Evolutionary conservation across 2,113 vertebrate genomes (phyloP).

Genomic region (Phylloscopus whistleri): DNA sequence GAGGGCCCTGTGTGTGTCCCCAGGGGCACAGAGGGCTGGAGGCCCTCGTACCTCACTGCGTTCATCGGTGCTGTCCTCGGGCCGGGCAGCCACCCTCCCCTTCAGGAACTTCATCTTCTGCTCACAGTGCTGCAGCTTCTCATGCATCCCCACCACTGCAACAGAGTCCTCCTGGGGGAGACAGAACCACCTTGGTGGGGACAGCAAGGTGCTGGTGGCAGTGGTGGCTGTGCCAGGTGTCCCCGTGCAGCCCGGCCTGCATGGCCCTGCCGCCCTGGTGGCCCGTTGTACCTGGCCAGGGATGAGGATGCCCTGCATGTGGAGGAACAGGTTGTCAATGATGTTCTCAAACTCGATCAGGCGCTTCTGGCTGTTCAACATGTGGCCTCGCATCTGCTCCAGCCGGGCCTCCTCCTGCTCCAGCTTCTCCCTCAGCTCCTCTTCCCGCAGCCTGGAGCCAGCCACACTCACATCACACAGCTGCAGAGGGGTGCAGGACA

Average conservation of each 20-base stretch:
- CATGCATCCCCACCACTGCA: neutral
- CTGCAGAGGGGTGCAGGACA: neutral
- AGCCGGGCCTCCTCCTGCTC: neutral
- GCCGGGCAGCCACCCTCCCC: neutral
- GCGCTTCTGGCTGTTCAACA: neutral
- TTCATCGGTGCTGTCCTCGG: neutral
- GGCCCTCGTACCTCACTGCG: rapidly evolving
- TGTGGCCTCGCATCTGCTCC: neutral
- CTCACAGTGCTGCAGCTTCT: neutral
- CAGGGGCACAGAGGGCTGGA: neutral
- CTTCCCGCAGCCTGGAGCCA: neutral
- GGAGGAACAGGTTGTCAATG: neutral
- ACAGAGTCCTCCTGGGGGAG: neutral
- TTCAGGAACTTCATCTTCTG: conserved; percentile 13
- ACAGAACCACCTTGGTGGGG: neutral
- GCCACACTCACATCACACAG: neutral
- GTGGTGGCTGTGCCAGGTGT: neutral
- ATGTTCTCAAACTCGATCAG: neutral
- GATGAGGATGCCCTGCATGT: neutral
- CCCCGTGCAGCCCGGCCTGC: rapidly evolving
- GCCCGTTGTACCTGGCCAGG: neutral
- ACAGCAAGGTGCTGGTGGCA: neutral
- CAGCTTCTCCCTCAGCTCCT: neutral
- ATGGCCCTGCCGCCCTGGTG: neutral
- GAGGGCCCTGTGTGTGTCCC: neutral